These are phyloP conservation scores for Tachypleus tridentatus DNA, from an alignment of 1,140 invertebrate genomes.

Conservation along the genomic window DNA sequence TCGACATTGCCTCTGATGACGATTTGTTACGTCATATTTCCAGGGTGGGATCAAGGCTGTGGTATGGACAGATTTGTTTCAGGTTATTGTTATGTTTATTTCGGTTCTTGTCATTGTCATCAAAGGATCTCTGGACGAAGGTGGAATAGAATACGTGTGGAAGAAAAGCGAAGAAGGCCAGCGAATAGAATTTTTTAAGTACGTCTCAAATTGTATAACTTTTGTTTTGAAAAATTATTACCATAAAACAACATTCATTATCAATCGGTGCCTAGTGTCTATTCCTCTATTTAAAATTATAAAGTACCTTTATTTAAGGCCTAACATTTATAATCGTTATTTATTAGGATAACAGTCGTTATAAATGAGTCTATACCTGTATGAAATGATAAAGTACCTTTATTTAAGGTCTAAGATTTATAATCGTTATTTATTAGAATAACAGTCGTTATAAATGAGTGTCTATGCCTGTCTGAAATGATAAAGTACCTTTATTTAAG, in stretches of 20 bases:
- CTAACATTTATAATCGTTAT: neutral
- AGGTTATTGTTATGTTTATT: constrained; percentile 36
- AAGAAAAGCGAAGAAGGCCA: constrained; percentile 12
- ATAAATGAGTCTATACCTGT: too few species aligned
- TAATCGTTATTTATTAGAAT: too few species aligned
- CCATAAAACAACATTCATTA: too few species aligned
- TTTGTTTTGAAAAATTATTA: too few species aligned
- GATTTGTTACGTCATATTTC: constrained; percentile 1
- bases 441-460: too few species aligned
- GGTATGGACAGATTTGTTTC: constrained; percentile 40
- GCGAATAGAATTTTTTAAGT: constrained; percentile 27
- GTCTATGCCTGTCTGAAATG: too few species aligned
- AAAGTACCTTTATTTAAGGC: neutral
- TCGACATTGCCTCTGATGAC: too few species aligned
- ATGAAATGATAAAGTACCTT: too few species aligned
- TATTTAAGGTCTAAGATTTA: too few species aligned
- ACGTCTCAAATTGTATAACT: neutral
- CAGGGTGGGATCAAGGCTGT: constrained; percentile 43
- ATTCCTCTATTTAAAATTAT: neutral
- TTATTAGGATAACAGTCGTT: neutral
- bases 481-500: too few species aligned
- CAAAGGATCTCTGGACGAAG: constrained; percentile 26
- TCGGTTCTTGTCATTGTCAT: constrained; percentile 22
- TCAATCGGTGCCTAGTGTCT: too few species aligned
- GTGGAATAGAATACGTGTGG: constrained; percentile 28